Percentiles rank a stretch among this genome's conserved stretches.
Conservation (phyloP, 2,797 vertebrate species). For the Coregonus ussuriensis region DNA sequence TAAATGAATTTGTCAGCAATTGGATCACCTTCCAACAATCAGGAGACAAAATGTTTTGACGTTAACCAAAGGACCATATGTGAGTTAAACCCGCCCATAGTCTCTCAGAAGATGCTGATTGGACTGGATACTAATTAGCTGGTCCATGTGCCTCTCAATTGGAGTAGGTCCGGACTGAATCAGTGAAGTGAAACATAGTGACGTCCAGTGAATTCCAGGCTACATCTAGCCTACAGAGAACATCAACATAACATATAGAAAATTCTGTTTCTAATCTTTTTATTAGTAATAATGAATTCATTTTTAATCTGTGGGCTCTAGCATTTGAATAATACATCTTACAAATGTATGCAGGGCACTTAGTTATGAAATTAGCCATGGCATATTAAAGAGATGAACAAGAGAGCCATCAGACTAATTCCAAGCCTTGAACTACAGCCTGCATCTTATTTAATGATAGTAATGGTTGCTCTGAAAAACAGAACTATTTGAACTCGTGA, state of each 20-base stretch:
- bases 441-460: too few relatives aligned
- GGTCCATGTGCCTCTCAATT: background rate
- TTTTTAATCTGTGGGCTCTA: too few relatives aligned
- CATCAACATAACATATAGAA: background rate
- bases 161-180: background rate
- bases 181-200: background rate
- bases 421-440: background rate
- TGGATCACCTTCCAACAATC: background rate
- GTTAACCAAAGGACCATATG: background rate
- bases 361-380: background rate
- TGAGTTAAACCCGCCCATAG: too few relatives aligned
- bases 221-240: background rate
- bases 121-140: too few relatives aligned
- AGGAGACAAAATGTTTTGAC: background rate
- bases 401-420: background rate
- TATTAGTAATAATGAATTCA: background rate
- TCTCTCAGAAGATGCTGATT: too few relatives aligned
- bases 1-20: background rate
- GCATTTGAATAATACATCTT: background rate
- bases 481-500: background rate
- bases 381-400: too few relatives aligned
- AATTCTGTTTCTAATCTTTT: background rate
- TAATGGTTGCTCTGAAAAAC: too few relatives aligned
- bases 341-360: background rate
- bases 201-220: too few relatives aligned